A percentile compares a stretch with the other conserved stretches of the same genome.
Evolutionary conservation across 2,888 invertebrate species (phyloP).

Genomic region (Pristionchus japonicus): DNA sequence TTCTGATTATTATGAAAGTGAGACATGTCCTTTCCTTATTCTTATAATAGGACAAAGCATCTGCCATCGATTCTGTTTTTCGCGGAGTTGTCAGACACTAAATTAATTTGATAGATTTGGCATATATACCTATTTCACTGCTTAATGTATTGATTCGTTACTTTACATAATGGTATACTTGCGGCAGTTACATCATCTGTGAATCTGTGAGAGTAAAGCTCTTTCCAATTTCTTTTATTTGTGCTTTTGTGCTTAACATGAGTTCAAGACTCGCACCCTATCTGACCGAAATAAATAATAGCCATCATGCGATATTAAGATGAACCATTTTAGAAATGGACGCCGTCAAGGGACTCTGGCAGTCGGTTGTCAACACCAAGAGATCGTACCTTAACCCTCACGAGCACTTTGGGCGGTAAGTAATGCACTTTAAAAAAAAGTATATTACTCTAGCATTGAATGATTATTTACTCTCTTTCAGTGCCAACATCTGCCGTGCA

Average conservation of each 20-base stretch:
- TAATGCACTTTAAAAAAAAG: background rate
- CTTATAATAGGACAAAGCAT: background rate
- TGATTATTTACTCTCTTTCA: background rate
- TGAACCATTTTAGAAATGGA: too few species aligned
- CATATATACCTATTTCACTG: background rate
- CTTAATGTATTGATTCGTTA: slow-evolving; percentile 28
- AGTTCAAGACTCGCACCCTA: background rate
- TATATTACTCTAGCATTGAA: background rate
- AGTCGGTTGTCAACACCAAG: slow-evolving; percentile 66
- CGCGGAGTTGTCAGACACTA: background rate
- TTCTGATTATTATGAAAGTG: too few species aligned
- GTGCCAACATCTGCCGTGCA: slow-evolving; percentile 72
- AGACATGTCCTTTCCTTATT: too few species aligned
- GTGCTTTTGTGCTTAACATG: background rate
- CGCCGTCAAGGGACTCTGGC: slow-evolving; percentile 69
- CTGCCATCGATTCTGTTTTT: background rate
- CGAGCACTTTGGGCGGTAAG: slow-evolving; percentile 68
- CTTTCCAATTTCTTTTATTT: background rate
- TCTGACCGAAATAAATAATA: too few species aligned
- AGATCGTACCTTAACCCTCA: slow-evolving; percentile 70
- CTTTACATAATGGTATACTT: slow-evolving; percentile 31
- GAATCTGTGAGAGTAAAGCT: slow-evolving; percentile 40
- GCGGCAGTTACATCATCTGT: background rate
- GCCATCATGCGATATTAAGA: too few species aligned
- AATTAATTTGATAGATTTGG: background rate